Conservation (phyloP, 2,888 invertebrate genomes). For the Catotricha subobsoleta region DNA sequence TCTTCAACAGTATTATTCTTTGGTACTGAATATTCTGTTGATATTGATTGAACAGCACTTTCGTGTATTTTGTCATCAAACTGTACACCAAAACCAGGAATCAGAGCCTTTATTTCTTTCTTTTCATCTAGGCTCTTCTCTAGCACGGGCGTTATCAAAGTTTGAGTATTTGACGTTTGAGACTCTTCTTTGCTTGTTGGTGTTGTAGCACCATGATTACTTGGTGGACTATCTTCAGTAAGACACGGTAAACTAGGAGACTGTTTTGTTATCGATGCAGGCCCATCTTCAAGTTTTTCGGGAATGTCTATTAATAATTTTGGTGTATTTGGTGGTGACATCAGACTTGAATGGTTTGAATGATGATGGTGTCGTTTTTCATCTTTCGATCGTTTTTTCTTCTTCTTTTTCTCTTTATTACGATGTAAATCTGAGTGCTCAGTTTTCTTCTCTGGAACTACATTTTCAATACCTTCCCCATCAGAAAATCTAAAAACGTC, state of each 20-base stretch:
- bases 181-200: constrained; percentile 9
- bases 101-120: constrained; percentile 39
- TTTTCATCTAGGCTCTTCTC: constrained; percentile 17
- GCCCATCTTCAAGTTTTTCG: constrained; percentile 24
- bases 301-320: constrained; percentile 7
- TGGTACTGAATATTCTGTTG: constrained; percentile 16
- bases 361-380: constrained; percentile 53
- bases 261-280: constrained; percentile 28
- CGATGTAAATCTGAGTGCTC: constrained; percentile 34
- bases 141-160: constrained; percentile 16
- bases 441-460: constrained; percentile 19
- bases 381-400: constrained; percentile 66
- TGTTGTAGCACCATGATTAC: constrained; percentile 17
- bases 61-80: constrained; percentile 56
- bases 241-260: constrained; percentile 43
- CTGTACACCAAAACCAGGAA: constrained; percentile 46
- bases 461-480: constrained; percentile 36
- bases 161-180: constrained; percentile 26
- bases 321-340: constrained; percentile 20
- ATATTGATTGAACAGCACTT: constrained; percentile 63
- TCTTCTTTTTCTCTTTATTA: constrained; percentile 63
- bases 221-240: constrained; percentile 43
- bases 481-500: constrained; percentile 44
- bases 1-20: constrained; percentile 13
- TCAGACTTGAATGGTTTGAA: constrained; percentile 10